Conservation (phyloP, 2,113 vertebrate genomes). For the Engraulis encrasicolus region DNA sequence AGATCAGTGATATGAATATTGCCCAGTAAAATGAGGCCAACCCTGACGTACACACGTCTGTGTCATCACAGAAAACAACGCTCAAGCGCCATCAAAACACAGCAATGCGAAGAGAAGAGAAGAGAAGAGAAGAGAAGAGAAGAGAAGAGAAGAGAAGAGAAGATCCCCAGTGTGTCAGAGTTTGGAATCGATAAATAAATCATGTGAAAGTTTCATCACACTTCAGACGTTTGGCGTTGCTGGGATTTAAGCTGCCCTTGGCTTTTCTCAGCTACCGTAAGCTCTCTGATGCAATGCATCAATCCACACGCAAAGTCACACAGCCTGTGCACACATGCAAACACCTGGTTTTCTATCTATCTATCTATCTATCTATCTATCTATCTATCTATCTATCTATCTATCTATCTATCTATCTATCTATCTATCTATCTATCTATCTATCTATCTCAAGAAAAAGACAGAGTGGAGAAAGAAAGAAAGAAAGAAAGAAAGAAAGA, state of each 20-base stretch:
- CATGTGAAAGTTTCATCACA: slow-evolving; percentile 7
- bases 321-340: too few species aligned
- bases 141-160: not conserved
- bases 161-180: not conserved
- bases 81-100: not conserved
- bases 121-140: not conserved
- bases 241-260: not conserved
- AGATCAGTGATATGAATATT: not conserved
- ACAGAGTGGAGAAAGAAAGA: not conserved
- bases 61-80: not conserved
- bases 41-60: not conserved
- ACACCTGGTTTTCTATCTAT: not conserved
- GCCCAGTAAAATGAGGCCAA: not conserved
- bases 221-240: not conserved
- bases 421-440: too few species aligned
- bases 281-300: not conserved
- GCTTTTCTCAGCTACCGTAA: not conserved
- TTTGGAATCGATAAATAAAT: not conserved
- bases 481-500: not conserved
- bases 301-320: too few species aligned
- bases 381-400: not conserved
- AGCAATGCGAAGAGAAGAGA: not conserved
- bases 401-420: too few species aligned
- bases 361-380: not conserved
- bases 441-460: too few species aligned